Percentiles rank a stretch among this genome's conserved stretches.
phyloP scores from a whole-genome alignment of 30 jellyfish, hydroid and myxozoan genomes.

The Aurelia aurita region DNA sequence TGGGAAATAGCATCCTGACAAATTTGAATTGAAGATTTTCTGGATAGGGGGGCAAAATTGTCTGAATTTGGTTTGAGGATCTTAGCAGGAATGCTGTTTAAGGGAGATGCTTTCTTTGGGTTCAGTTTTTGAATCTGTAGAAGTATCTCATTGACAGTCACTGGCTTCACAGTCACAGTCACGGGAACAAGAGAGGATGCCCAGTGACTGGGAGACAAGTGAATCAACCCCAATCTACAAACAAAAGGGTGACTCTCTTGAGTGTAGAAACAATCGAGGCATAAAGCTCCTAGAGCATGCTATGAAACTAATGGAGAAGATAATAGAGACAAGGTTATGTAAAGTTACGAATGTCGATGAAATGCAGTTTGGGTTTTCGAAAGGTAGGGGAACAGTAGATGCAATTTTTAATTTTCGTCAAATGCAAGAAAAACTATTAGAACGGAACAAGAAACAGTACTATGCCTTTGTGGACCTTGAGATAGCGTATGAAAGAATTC shows the following conservation, averaged over 20 bases:
- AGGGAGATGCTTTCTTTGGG: too few relatives aligned
- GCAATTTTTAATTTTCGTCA: background rate
- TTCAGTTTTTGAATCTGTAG: slow-evolving; percentile 6
- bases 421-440: background rate
- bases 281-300: background rate
- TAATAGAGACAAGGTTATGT: background rate
- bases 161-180: too few relatives aligned
- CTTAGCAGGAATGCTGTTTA: too few relatives aligned
- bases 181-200: too few relatives aligned
- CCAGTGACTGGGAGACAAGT: too few relatives aligned
- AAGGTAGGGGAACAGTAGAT: background rate
- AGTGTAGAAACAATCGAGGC: too few relatives aligned
- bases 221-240: too few relatives aligned
- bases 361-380: background rate
- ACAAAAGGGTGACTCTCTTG: too few relatives aligned
- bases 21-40: slow-evolving; percentile 17
- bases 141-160: background rate
- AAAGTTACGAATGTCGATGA: background rate
- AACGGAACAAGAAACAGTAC: background rate
- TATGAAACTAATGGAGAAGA: background rate
- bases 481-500: background rate
- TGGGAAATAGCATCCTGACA: slow-evolving; percentile 16
- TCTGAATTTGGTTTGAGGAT: too few relatives aligned
- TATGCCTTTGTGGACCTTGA: background rate
- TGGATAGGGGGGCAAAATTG: slow-evolving; percentile 15